Percentiles rank a stretch among this genome's conserved stretches.
Conservation (phyloP, 1,140 invertebrate genomes). For the Bombus sylvicola region DNA sequence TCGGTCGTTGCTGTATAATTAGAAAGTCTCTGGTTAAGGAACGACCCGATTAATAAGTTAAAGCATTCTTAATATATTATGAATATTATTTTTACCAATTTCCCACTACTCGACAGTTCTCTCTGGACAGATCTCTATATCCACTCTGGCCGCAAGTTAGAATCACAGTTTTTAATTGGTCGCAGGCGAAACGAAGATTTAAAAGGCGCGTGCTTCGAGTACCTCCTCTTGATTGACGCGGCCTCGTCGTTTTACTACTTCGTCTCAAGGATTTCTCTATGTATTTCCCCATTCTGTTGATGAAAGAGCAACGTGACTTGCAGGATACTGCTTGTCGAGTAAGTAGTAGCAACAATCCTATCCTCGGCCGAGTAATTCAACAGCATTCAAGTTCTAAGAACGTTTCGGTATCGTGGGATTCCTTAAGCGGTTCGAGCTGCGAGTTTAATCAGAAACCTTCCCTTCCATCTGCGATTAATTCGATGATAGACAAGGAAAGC, state of each 20-base stretch:
- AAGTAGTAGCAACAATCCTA: slow-evolving; percentile 3
- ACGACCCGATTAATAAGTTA: too few species aligned
- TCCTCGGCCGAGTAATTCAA: background rate
- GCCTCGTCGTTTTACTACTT: background rate
- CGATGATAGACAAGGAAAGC: background rate
- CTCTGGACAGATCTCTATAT: background rate
- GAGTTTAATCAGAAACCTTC: slow-evolving; percentile 7
- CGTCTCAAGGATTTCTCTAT: background rate
- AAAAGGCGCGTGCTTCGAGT: background rate
- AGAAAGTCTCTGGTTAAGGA: too few species aligned
- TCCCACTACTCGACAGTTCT: background rate
- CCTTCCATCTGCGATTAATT: background rate
- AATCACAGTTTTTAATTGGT: slow-evolving; percentile 4
- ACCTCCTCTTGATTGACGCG: background rate
- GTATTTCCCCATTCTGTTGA: background rate
- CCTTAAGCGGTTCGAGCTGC: background rate
- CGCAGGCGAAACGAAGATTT: background rate
- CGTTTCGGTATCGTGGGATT: background rate
- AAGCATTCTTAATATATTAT: background rate
- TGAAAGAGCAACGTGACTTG: slow-evolving; percentile 20
- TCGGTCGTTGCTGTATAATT: background rate
- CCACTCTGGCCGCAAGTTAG: background rate
- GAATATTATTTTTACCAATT: background rate
- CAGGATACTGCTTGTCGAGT: background rate
- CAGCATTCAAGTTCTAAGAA: background rate